Base-by-base conservation (phyloP, 2,113 vertebrate species). In the Thymallus thymallus region DNA sequence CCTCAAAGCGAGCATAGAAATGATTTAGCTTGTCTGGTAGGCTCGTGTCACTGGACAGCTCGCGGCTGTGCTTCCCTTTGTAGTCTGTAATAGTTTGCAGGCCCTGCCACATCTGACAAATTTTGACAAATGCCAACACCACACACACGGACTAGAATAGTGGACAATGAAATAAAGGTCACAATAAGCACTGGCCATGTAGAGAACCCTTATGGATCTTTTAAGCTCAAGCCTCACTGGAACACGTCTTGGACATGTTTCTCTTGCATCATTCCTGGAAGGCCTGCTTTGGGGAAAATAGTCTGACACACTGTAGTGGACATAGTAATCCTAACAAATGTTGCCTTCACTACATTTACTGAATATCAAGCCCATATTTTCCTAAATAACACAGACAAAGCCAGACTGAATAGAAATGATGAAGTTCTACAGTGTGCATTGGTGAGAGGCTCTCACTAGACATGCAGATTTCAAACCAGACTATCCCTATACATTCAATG, bases 261-360 rank as follows among this genome's bases (percentile, higher is more conserved):
- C 51, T 16, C 41, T 51, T 74, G 65, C 65, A 16, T 80, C 46
- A 22, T 68, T 66, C 29, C 68, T 69, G 72, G 63, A 75, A 74
- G 10, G 26, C 32, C 18, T 46, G 55, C 68, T 68, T 74, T 67
- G 16, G 20, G 29, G 6, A 66, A 32, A 29, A 24, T 16, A 18
- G 29, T 18, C 30, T 32, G 3, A 32, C 4, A 18, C 48, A 9
- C 29, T 66, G 16, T 66, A 6, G 13, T 18, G 18, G 5, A 41
- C 35, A 41, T 10, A 10, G 35, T 41, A 18, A 22, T 66, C 18
- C 2, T 69, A 80, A 76, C 18, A 20, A 55, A 55, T 60, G 56
- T 23, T 60, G 56, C 1, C 56, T 23, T 60, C n/a, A 60, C 13
- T 14, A 22, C n/a, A 60, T 22, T 60, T 20, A 6, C 14, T 22